Percentiles rank a stretch among this genome's conserved stretches.
Evolutionary conservation across 2,113 vertebrate genomes (phyloP).

Genomic region (Amazona guildingii): DNA sequence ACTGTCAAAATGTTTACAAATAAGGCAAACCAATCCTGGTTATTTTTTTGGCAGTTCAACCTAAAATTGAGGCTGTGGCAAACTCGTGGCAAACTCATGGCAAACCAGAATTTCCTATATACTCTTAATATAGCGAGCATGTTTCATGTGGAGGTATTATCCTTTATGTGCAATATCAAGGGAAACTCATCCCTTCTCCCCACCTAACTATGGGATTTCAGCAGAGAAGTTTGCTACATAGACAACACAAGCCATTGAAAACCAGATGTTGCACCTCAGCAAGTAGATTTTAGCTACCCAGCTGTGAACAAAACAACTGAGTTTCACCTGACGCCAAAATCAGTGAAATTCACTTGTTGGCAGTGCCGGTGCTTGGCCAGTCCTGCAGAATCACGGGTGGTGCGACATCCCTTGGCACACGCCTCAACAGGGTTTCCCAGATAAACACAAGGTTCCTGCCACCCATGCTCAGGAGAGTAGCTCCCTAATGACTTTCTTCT

Average conservation of each 20-base stretch:
- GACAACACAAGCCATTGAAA: conserved; percentile 33
- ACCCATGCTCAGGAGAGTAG: neutral
- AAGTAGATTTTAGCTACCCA: neutral
- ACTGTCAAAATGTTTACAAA: conserved; percentile 77
- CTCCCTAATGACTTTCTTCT: neutral
- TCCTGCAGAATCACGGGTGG: neutral
- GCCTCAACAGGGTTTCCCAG: neutral
- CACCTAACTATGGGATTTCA: neutral
- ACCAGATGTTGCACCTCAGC: neutral
- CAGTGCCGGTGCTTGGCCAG: neutral
- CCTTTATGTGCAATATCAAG: conserved; percentile 3
- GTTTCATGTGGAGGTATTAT: neutral
- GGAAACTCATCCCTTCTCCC: conserved; percentile 31
- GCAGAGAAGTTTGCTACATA: neutral
- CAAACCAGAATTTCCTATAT: neutral
- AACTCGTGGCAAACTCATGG: conserved; percentile 19
- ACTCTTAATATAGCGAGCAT: neutral
- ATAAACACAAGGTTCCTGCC: neutral
- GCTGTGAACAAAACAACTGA: neutral
- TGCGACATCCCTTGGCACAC: neutral
- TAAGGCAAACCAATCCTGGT: neutral
- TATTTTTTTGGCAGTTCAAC: neutral
- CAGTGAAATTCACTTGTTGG: neutral
- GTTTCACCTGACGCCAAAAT: neutral
- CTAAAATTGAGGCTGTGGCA: conserved; percentile 27